Conservation (phyloP, 2,113 vertebrate genomes). For the Cryptoleucopteryx plumbea region DNA sequence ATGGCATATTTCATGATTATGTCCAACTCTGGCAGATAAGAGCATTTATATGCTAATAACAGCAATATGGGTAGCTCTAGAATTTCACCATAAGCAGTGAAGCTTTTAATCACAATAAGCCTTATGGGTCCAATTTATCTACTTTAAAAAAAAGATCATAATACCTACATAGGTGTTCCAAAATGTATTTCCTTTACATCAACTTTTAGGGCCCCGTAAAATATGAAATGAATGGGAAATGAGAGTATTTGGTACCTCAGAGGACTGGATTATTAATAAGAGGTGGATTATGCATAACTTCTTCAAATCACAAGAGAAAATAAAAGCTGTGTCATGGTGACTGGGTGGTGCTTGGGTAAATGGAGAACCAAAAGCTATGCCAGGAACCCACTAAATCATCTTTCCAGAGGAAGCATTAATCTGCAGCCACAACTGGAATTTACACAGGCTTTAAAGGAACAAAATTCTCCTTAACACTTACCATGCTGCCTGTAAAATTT, state of each 20-base stretch:
- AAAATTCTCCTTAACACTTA: background rate
- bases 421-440: background rate
- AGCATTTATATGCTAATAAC: slow-evolving; percentile 70
- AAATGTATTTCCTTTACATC: slow-evolving; percentile 36
- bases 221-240: background rate
- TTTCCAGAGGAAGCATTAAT: background rate
- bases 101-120: slow-evolving; percentile 61
- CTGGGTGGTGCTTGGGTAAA: background rate
- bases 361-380: background rate
- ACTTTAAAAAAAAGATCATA: background rate
- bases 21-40: slow-evolving; percentile 46
- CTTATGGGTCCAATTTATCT: slow-evolving; percentile 38
- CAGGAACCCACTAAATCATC: background rate
- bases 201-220: slow-evolving; percentile 14
- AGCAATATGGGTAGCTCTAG: slow-evolving; percentile 9
- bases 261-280: background rate
- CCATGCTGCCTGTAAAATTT: background rate
- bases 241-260: background rate
- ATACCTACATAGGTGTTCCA: slow-evolving; percentile 10
- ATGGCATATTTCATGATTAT: slow-evolving; percentile 68
- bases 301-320: slow-evolving; percentile 6
- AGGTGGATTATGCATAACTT: background rate
- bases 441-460: background rate
- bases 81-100: slow-evolving; percentile 42
- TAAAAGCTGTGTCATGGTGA: background rate